A percentile compares a stretch with the other conserved stretches of the same genome.
These are phyloP conservation scores for Stegana nigrithorax DNA, from an alignment of 2,888 invertebrate species.

Conservation along the genomic window DNA sequence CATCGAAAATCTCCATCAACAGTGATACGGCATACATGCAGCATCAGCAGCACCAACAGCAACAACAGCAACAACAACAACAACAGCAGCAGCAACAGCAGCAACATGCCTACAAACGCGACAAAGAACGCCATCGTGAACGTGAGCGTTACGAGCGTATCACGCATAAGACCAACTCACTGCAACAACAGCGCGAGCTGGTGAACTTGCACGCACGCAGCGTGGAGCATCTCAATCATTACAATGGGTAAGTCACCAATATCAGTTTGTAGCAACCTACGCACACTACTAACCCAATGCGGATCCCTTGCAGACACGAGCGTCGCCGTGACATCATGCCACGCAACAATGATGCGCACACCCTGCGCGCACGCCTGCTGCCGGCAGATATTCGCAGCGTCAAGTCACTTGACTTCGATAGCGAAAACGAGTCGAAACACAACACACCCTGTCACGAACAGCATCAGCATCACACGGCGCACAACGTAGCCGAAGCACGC, in stretches of 20 bases:
- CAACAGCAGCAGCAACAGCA: no score
- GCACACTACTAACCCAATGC: neutral
- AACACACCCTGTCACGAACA: no score
- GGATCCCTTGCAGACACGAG: conserved; percentile 55
- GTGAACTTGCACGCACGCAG: conserved; percentile 63
- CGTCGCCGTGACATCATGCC: conserved; percentile 54
- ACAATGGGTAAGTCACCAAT: conserved; percentile 56
- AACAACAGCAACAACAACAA: no score
- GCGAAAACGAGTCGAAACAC: conserved; percentile 74
- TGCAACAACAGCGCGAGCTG: conserved; percentile 48
- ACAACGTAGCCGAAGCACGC: conserved; percentile 74
- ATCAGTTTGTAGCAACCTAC: neutral
- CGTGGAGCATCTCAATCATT: conserved; percentile 66
- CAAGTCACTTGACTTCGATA: conserved; percentile 82
- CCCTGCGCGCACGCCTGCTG: conserved; percentile 48
- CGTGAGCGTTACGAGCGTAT: conserved; percentile 53
- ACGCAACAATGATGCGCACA: conserved; percentile 48
- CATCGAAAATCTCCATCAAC: conserved; percentile 68
- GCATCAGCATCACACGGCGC: neutral
- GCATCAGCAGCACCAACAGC: conserved; percentile 34
- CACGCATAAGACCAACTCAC: conserved; percentile 24
- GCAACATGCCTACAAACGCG: conserved; percentile 40
- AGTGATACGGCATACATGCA: conserved; percentile 63
- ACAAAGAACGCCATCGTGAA: conserved; percentile 58
- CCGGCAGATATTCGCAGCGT: conserved; percentile 71